Evolutionary conservation across 2,888 invertebrate species (phyloP).

Genomic region (Drosophila pegasa): DNA sequence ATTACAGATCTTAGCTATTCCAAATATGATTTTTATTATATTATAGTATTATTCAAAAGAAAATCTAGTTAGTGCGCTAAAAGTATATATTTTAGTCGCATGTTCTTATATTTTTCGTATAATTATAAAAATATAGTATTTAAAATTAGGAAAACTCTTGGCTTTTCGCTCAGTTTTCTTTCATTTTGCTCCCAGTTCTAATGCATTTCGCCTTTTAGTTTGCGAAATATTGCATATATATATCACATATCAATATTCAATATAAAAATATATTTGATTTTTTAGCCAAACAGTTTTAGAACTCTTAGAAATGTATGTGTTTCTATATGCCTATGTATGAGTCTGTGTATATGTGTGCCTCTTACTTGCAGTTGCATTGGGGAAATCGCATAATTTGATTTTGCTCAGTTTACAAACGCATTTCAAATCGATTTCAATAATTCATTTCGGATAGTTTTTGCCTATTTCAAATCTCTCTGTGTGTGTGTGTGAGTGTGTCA

Average conservation of each 20-base stretch:
- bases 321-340: not conserved
- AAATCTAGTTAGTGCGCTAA: too few relatives aligned
- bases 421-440: slow-evolving; percentile 38
- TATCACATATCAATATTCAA: too few relatives aligned
- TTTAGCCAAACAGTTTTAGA: slow-evolving; percentile 7
- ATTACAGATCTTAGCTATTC: not conserved
- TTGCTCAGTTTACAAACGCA: slow-evolving; percentile 28
- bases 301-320: not conserved
- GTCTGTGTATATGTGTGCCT: not conserved
- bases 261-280: not conserved
- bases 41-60: not conserved
- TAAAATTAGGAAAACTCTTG: not conserved
- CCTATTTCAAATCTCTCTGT: slow-evolving; percentile 28
- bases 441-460: slow-evolving; percentile 29
- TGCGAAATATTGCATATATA: too few relatives aligned
- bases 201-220: not conserved
- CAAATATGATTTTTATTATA: not conserved
- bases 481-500: slow-evolving; percentile 15
- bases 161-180: not conserved
- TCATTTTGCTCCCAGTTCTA: too few relatives aligned
- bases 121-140: not conserved
- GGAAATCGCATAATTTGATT: slow-evolving; percentile 18
- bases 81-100: not conserved
- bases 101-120: not conserved
- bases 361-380: slow-evolving; percentile 16